A percentile compares a stretch with the other conserved stretches of the same genome.
phyloP scores from a whole-genome alignment of 1,140 invertebrate species.

The Nymphalis io region DNA sequence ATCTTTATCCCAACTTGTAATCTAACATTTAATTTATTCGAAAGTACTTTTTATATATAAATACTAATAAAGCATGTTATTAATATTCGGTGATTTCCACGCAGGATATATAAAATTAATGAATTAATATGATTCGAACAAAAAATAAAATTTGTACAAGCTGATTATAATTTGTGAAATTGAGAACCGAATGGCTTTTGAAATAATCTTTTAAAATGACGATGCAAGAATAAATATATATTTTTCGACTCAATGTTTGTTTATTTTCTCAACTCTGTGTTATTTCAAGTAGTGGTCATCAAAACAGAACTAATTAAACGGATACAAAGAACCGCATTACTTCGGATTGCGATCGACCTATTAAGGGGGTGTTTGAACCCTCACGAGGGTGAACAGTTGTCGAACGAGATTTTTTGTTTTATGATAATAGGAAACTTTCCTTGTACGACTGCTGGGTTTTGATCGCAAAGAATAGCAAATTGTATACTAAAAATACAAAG shows the following conservation, averaged over 20 bases:
- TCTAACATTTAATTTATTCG: no score
- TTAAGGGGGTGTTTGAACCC: constrained; percentile 6
- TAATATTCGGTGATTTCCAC: no score
- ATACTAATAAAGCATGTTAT: no score
- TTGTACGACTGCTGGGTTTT: constrained; percentile 15
- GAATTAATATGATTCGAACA: no score
- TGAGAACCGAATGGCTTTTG: no score
- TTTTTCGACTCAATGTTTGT: neutral
- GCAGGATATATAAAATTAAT: no score
- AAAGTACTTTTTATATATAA: no score
- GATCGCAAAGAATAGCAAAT: neutral
- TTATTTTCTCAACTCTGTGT: neutral
- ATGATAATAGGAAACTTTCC: constrained; percentile 32
- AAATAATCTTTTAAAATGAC: no score
- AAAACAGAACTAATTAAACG: constrained; percentile 22
- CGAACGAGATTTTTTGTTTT: constrained; percentile 33
- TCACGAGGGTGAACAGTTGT: constrained; percentile 12
- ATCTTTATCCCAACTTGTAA: no score
- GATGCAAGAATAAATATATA: neutral
- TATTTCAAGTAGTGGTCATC: constrained; percentile 13
- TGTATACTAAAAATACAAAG: neutral
- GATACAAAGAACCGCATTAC: constrained; percentile 1
- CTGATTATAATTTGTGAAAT: no score
- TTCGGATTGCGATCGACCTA: constrained; percentile 11
- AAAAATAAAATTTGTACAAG: no score